Evolutionary conservation across 2,888 invertebrate species (phyloP), one percentile per base, ranked within the genome.

Genomic region (Apotomis betuletana): DNA sequence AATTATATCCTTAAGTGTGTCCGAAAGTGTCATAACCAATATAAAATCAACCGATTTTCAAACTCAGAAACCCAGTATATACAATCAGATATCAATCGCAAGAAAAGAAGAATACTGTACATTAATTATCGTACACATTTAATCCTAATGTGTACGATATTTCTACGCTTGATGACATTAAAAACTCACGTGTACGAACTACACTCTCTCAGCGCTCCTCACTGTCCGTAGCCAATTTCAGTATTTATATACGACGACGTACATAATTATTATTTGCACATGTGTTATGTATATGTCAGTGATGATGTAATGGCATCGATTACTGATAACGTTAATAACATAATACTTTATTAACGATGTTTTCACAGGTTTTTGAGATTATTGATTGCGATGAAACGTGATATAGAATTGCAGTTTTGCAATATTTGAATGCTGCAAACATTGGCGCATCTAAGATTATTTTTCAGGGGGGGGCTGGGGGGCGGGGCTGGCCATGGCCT

Each of bases 271-370:
- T 44, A 49, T 70, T 64, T 70, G 54, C 52, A 54, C 64, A 70
- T 54, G 3, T 60, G 67, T 49, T 59, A 51, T 51, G 54, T 64
- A 36, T 59, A 51, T 51, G 54, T 64, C 5, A 51, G 27, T 4
- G 59, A 59, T 70, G 64, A 64, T 70, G 64, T 64, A 70, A 70
- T 36, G 12, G 8, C 54, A 61, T 59, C 13, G 64, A 63, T 15
- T 41, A 44, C 8, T 64, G 15, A 59, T 59, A 63, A 51, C n/a
- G 41, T 52, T 46, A 38, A 61, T 41, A 44, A 8, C n/a, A 27
- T 55, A n/a, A 55, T 54, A 51, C 49, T 27, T 3, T 4, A 27
- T 36, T 62, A 8, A 62, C 62, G n/a, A 36, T 6, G 36, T 38
- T 12, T 38, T 57, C 12, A 12, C 36, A 10, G 27, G 27, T 57